Evolutionary conservation across 2,113 vertebrate species (phyloP).

Genomic region (Salvelinus namaycush): DNA sequence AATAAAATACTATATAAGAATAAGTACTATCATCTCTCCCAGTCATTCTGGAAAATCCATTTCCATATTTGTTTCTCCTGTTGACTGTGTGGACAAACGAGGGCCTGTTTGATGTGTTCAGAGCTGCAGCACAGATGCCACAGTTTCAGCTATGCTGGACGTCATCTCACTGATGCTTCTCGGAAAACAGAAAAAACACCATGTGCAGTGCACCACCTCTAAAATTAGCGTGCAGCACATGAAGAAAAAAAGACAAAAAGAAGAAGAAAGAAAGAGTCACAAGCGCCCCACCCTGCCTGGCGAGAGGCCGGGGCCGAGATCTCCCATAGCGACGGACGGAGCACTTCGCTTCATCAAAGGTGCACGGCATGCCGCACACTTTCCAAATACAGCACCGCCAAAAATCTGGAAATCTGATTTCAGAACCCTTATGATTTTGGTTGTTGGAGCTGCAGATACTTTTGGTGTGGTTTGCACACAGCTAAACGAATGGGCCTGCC

Average conservation of each 20-base stretch:
- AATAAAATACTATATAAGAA: slow-evolving; percentile 35
- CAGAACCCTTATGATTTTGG: slow-evolving; percentile 64
- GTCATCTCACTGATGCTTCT: slow-evolving; percentile 71
- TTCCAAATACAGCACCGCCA: slow-evolving; percentile 67
- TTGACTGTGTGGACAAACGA: slow-evolving; percentile 69
- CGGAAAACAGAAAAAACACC: slow-evolving; percentile 62
- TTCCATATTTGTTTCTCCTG: slow-evolving; percentile 68
- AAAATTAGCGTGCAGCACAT: slow-evolving; percentile 68
- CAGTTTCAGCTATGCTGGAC: slow-evolving; percentile 71
- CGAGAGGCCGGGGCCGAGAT: slow-evolving; percentile 44
- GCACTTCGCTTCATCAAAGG: slow-evolving; percentile 64
- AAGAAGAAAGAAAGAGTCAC: slow-evolving; percentile 57
- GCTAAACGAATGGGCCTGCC: slow-evolving; percentile 54
- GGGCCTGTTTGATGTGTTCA: slow-evolving; percentile 77
- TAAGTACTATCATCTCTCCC: slow-evolving; percentile 54
- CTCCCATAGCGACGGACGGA: slow-evolving; percentile 39
- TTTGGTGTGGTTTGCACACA: slow-evolving; percentile 67
- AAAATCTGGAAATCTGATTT: slow-evolving; percentile 79
- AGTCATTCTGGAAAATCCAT: slow-evolving; percentile 75
- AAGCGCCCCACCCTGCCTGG: slow-evolving; percentile 58
- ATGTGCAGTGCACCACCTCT: slow-evolving; percentile 65
- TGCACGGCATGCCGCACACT: slow-evolving; percentile 62
- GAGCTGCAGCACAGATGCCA: slow-evolving; percentile 77
- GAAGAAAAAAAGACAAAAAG: slow-evolving; percentile 35
- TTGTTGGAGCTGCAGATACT: slow-evolving; percentile 70